Evolutionary conservation across 2,888 invertebrate genomes (phyloP).

Genomic region (Lampropteryx suffumata): DNA sequence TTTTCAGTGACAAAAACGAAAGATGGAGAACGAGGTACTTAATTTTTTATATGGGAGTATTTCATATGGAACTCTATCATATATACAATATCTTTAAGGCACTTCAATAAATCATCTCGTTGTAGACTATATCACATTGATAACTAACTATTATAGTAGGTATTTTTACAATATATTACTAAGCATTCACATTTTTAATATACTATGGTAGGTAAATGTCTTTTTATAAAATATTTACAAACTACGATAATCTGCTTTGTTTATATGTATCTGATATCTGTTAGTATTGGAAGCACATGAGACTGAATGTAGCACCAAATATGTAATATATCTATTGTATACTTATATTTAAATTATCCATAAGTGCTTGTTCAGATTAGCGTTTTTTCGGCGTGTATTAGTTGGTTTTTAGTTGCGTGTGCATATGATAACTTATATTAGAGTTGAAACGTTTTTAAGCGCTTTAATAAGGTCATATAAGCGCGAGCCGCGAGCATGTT

Average conservation of each 20-base stretch:
- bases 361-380: too few relatives aligned
- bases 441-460: too few relatives aligned
- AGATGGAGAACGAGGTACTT: too few relatives aligned
- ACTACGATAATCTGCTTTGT: constrained; percentile 19
- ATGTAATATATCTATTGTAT: too few relatives aligned
- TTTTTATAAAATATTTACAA: constrained; percentile 52
- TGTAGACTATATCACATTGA: constrained; percentile 79
- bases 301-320: constrained; percentile 13
- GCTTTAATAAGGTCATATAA: too few relatives aligned
- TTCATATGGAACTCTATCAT: constrained; percentile 40
- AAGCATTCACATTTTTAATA: constrained; percentile 37
- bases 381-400: too few relatives aligned
- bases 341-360: too few relatives aligned
- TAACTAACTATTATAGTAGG: constrained; percentile 47
- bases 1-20: too few relatives aligned
- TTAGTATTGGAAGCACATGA: constrained; percentile 47
- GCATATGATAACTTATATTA: too few relatives aligned
- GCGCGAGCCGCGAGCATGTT: too few relatives aligned
- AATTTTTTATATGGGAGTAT: too few relatives aligned
- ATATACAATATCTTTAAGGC: constrained; percentile 64
- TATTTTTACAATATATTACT: constrained; percentile 36
- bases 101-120: constrained; percentile 58
- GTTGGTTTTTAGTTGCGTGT: too few relatives aligned
- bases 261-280: constrained; percentile 8
- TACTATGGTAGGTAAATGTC: constrained; percentile 29